These are phyloP conservation scores for Polydrusus cervinus DNA, from an alignment of 2,888 invertebrate genomes.

Conservation along the genomic window DNA sequence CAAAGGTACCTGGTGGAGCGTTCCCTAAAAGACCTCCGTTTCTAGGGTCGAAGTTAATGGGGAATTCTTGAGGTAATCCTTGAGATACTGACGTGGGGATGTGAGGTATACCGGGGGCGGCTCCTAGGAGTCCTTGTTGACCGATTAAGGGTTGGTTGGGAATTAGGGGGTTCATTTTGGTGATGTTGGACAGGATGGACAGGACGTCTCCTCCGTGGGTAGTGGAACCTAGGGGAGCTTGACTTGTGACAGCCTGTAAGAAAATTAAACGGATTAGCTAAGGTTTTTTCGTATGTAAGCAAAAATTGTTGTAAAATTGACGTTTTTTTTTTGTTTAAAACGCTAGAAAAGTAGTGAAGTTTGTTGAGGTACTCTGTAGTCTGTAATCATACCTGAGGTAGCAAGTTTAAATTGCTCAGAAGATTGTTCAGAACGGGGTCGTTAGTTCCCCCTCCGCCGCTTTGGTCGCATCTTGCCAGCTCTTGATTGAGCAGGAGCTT, in stretches of 20 bases:
- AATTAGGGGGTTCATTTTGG: slow-evolving; percentile 71
- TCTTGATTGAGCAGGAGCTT: slow-evolving; percentile 83
- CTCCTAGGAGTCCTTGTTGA: slow-evolving; percentile 74
- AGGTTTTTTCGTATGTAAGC: no score
- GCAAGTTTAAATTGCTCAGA: slow-evolving; percentile 76
- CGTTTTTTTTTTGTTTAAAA: no score
- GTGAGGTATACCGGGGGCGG: slow-evolving; percentile 71
- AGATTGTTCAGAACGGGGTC: slow-evolving; percentile 77
- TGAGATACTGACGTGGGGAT: slow-evolving; percentile 69
- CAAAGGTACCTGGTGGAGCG: slow-evolving; percentile 70
- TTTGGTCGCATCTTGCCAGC: slow-evolving; percentile 75
- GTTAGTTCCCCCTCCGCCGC: slow-evolving; percentile 72
- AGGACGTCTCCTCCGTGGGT: slow-evolving; percentile 71
- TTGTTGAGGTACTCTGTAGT: no score
- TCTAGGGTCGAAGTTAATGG: slow-evolving; percentile 69
- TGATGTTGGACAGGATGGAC: slow-evolving; percentile 67
- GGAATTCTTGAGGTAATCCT: slow-evolving; percentile 65
- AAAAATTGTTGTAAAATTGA: no score
- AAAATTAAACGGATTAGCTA: slow-evolving; percentile 23
- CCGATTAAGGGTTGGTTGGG: slow-evolving; percentile 68
- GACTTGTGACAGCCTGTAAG: slow-evolving; percentile 19
- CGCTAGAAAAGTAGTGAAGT: no score
- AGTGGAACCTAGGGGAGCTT: slow-evolving; percentile 56
- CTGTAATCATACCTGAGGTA: slow-evolving; percentile 56
- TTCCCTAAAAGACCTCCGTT: slow-evolving; percentile 65